Conservation (phyloP, 2,113 vertebrate species). For the Mus pahari region DNA sequence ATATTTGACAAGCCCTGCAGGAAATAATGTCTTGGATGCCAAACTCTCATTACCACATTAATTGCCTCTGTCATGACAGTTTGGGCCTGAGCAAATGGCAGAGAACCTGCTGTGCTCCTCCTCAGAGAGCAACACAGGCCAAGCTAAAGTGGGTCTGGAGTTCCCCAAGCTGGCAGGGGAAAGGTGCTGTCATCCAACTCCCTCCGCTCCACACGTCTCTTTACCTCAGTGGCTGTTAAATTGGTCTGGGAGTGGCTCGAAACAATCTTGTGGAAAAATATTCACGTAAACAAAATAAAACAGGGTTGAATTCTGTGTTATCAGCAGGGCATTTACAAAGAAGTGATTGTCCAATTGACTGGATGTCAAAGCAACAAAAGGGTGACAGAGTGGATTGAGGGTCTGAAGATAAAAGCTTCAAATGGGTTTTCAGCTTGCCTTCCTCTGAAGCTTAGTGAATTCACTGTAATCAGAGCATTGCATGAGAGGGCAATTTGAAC, state of each 20-base stretch:
- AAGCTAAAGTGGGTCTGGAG: constrained; percentile 83
- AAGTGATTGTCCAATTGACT: constrained; percentile 74
- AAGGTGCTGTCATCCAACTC: constrained; percentile 80
- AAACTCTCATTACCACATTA: constrained; percentile 90
- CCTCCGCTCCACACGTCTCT: constrained; percentile 73
- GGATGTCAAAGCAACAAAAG: constrained; percentile 73
- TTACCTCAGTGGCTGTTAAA: background rate
- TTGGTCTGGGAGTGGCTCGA: background rate
- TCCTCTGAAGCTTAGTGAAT: constrained; percentile 49
- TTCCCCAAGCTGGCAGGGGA: constrained; percentile 74
- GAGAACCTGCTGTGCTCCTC: constrained; percentile 85
- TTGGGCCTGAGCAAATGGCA: constrained; percentile 87
- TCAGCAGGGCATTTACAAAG: constrained; percentile 60
- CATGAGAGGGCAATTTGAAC: constrained; percentile 51
- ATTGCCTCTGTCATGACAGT: constrained; percentile 90
- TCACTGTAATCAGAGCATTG: constrained; percentile 19
- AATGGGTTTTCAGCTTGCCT: constrained; percentile 63
- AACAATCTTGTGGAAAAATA: constrained; percentile 49
- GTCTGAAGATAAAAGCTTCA: constrained; percentile 72
- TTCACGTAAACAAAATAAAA: constrained; percentile 48
- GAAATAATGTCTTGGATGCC: constrained; percentile 87
- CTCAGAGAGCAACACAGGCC: constrained; percentile 84
- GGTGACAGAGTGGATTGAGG: background rate
- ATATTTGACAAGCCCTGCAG: constrained; percentile 88
- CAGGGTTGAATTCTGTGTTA: constrained; percentile 73